Evolutionary conservation across 2,888 invertebrate genomes (phyloP).

Genomic region (Hesperia comma): DNA sequence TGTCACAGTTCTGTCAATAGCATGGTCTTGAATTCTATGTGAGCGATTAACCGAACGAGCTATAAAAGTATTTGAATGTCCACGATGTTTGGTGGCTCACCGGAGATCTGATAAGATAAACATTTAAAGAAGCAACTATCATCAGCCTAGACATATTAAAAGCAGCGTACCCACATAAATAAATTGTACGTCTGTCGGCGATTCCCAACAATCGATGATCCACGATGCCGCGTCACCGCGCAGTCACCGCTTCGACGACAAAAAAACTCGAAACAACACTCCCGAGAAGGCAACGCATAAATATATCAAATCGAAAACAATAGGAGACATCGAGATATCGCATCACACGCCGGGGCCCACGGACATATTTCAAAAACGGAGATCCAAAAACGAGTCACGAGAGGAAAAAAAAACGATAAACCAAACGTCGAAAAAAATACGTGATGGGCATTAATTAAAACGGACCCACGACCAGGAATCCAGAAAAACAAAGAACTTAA

Average conservation of each 20-base stretch:
- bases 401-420: conserved; percentile 60
- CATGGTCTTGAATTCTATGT: not conserved
- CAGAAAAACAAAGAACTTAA: conserved; percentile 82
- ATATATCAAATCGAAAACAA: conserved; percentile 83
- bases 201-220: conserved; percentile 65
- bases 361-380: conserved; percentile 80
- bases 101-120: conserved; percentile 18
- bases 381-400: conserved; percentile 57
- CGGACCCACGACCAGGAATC: conserved; percentile 80
- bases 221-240: conserved; percentile 64
- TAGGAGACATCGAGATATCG: conserved; percentile 81
- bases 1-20: not conserved
- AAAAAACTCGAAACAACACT: conserved; percentile 64
- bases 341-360: conserved; percentile 75
- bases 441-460: conserved; percentile 85
- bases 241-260: conserved; percentile 62
- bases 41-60: not conserved
- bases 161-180: conserved; percentile 62
- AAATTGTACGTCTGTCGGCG: conserved; percentile 62
- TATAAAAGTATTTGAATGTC: conserved; percentile 1
- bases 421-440: conserved; percentile 80
- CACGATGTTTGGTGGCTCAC: not conserved
- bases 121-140: conserved; percentile 55
- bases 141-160: conserved; percentile 55
- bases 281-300: conserved; percentile 75